Evolutionary conservation across 1,140 invertebrate genomes (phyloP), one percentile per base, ranked within the genome.

Genomic region (Bombus superbus): DNA sequence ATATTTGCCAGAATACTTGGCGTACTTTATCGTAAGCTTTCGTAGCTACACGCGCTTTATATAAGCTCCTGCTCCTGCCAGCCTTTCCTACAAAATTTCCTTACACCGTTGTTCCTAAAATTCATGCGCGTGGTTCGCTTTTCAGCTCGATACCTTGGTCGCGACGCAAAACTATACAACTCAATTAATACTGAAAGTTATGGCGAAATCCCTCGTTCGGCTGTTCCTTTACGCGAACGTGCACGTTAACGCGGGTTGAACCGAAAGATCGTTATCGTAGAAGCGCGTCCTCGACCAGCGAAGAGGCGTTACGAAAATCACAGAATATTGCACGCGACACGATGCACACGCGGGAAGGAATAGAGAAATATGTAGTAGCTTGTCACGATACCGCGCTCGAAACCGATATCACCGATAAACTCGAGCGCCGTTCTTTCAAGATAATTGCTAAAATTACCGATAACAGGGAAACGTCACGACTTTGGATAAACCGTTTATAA

Each of bases 201-300:
- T 66, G 64, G 64, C 64, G 32, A 32, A 66, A 35, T 66, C 15
- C 64, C 15, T 35, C 6, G 15, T 66, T 66, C 32, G n/a, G 25
- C 11, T 62, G 22, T 62, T 62, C 10, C 28, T 62, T 3, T 4
- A 62, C 28, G 59, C 59, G 25, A 53, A 53, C 47, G 9, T n/a
- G 3, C 28, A 15, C 62, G 5, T 6, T 13, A n/a, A 64, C 0
- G n/a, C 13, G 13, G 11, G 64, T 13, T n/a, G 40, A 42, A 73
- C 8, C n/a, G 38, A 47, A 35, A 62, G 40, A 73, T 73, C 35
- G 42, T 15, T 47, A 66, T 76, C 73, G 42, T 53, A 76, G 42
- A 71, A 32, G 28, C 76, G 77, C 44, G 28, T 73, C 78, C 77
- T 89, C 88, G 88, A 77, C 88, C 88, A 89, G 88, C 88, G 88